Evolutionary conservation across 2,797 vertebrate species (phyloP), one percentile per base, ranked within the genome.

Genomic region (Ceryle rudis): DNA sequence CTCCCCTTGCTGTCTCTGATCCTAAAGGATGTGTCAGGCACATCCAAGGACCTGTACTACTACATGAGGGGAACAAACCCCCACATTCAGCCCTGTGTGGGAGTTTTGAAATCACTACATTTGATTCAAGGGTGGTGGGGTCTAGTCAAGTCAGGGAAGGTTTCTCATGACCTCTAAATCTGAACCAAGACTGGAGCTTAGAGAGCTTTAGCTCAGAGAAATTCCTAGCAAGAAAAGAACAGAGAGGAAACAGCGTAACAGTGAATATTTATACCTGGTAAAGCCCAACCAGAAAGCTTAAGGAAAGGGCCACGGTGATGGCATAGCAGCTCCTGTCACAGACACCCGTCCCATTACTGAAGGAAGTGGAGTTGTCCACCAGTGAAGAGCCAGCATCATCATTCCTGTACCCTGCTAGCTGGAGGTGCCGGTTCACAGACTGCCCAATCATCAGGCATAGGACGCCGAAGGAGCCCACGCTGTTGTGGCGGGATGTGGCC

Each of bases 391-490:
- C 74, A 14, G 21, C 4, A 9, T 22, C 11, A 67, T 57, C 2
- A 0, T 93, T 46, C 0, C 28, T 69, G 25, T 96, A 98, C 12
- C 97, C 98, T 8, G 97, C 97, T 17, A 94, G 86, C 74, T 71
- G 93, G 64, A 98, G 95, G 29, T 97, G 97, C 47, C 91, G 92
- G 21, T 94, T 96, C 91, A 98, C 97, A 29, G 95, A 79, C 81
- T 97, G 93, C 26, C 97, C 97, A 26, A 96, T 94, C 97, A 97
- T 96, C 84, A 97, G 91, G 84, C 97, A 97, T 18, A 97, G 96
- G 66, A 97, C 84, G 1, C 97, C 96, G 0, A 97, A 98, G 90
- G 96, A 96, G 11, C 97, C 97, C 66, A 97, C 86, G 2, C 14
- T 90, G 88, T 97, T 97, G 77, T 97, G 97, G 42, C 64, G 94